Percentiles rank a stretch among this genome's conserved stretches.
Evolutionary conservation across 2,888 invertebrate species (phyloP).

Genomic region (Drosophila kuntzei): DNA sequence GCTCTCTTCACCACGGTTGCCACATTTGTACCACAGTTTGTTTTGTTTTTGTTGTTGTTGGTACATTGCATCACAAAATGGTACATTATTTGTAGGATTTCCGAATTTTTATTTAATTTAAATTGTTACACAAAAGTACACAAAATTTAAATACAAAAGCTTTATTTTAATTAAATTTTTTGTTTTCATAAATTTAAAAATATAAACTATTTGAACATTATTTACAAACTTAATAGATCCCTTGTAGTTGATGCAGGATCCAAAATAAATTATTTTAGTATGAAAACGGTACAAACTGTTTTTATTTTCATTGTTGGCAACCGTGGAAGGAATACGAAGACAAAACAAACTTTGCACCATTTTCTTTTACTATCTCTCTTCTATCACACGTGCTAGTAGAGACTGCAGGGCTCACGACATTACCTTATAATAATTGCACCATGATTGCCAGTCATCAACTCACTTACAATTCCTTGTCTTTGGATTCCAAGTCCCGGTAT

Average conservation of each 20-base stretch:
- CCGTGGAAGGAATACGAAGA: background rate
- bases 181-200: no score
- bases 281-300: background rate
- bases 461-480: constrained; percentile 94
- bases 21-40: no score
- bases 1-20: background rate
- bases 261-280: no score
- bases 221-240: no score
- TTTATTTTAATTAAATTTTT: no score
- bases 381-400: background rate
- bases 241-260: no score
- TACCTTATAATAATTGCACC: background rate
- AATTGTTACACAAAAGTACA: no score
- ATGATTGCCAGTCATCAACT: background rate
- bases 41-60: background rate
- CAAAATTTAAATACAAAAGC: no score
- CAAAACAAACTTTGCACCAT: background rate
- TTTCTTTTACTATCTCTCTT: background rate
- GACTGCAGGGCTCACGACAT: constrained; percentile 73
- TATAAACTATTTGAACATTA: no score
- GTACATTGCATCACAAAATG: background rate
- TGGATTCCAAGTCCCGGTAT: constrained; percentile 94
- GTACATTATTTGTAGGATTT: background rate
- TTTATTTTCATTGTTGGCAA: no score
- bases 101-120: no score